These are phyloP conservation scores for Panthera leo DNA, from an alignment of 2,113 vertebrate genomes.

Conservation along the genomic window DNA sequence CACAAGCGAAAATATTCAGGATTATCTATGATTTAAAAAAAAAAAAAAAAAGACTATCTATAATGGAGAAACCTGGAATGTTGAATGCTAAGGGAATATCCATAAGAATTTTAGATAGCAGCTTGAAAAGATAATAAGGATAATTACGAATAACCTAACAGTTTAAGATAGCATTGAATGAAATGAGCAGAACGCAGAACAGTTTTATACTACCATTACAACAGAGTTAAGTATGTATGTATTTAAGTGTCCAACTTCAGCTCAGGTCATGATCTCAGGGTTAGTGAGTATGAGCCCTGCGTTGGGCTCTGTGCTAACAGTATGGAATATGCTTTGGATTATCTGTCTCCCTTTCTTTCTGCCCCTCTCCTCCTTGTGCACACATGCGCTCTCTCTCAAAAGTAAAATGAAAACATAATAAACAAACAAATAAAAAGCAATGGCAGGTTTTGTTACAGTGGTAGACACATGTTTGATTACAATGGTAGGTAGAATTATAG, in stretches of 20 bases:
- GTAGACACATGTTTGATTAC: neutral
- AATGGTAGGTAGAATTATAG: neutral
- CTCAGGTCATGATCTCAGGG: too few relatives aligned
- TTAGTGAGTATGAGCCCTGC: too few relatives aligned
- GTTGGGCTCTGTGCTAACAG: too few relatives aligned
- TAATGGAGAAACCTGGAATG: neutral
- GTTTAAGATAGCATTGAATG: neutral
- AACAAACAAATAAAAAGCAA: neutral
- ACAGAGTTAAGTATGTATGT: neutral
- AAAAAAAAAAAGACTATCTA: neutral
- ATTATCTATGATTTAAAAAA: neutral
- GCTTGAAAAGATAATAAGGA: neutral
- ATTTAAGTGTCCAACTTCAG: neutral
- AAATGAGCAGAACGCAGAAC: neutral
- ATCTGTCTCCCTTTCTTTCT: too few relatives aligned
- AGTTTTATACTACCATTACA: slow-evolving; percentile 16
- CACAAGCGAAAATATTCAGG: neutral
- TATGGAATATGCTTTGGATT: too few relatives aligned
- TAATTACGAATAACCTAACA: slow-evolving; percentile 24
- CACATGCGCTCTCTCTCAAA: too few relatives aligned
- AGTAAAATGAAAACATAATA: too few relatives aligned
- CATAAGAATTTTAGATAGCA: neutral
- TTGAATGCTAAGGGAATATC: neutral
- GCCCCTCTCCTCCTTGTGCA: too few relatives aligned
- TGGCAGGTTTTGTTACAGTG: neutral